phyloP scores from a whole-genome alignment of 1,140 invertebrate species.

The Plectrocnemia conspersa region DNA sequence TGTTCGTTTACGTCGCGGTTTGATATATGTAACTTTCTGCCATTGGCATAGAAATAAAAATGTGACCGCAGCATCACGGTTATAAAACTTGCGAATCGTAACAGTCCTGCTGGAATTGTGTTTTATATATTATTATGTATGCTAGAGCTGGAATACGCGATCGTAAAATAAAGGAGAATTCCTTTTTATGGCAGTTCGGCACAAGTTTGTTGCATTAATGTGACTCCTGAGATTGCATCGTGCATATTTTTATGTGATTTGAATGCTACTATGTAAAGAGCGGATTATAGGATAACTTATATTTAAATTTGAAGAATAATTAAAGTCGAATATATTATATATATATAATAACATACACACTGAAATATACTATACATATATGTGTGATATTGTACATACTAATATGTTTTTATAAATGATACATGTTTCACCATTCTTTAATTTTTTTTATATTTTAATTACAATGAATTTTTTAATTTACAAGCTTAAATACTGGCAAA shows the following conservation, averaged over 20 bases:
- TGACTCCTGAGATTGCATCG: background rate
- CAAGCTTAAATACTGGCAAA: too few species aligned
- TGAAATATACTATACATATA: too few species aligned
- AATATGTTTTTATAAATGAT: too few species aligned
- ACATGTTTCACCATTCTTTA: too few species aligned
- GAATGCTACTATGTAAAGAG: background rate
- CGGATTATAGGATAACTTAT: background rate
- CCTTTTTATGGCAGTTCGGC: slow-evolving; percentile 1
- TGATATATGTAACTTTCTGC: background rate
- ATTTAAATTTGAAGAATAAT: too few species aligned
- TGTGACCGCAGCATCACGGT: slow-evolving; percentile 2
- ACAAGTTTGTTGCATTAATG: background rate
- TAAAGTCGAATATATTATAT: too few species aligned
- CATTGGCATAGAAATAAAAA: slow-evolving; percentile 4
- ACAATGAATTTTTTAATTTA: too few species aligned
- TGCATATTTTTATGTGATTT: background rate
- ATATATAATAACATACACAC: too few species aligned
- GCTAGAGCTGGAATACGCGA: background rate
- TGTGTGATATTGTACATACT: too few species aligned
- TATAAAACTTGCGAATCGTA: slow-evolving; percentile 3
- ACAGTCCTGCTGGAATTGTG: background rate
- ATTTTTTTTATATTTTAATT: too few species aligned
- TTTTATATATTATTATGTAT: slow-evolving; percentile 6
- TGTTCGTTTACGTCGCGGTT: background rate
- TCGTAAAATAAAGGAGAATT: slow-evolving; percentile 12